These are phyloP conservation scores for Ceriagrion tenellum DNA, from an alignment of 2,888 invertebrate species.

Conservation along the genomic window DNA sequence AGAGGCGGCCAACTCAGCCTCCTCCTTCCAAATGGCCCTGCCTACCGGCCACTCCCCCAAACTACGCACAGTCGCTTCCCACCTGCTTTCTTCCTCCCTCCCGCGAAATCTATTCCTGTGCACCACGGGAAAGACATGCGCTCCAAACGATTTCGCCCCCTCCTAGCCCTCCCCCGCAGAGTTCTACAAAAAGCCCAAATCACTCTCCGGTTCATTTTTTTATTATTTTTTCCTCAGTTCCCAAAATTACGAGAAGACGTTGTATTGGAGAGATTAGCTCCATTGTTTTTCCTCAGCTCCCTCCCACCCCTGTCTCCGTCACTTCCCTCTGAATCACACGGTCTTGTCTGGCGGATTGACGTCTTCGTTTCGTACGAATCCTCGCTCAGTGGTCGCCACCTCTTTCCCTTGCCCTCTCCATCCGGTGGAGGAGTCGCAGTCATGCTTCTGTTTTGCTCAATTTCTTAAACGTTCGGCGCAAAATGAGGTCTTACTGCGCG, in stretches of 20 bases:
- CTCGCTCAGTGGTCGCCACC: background rate
- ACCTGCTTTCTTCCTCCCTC: conserved; percentile 9
- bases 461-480: too few relatives aligned
- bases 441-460: too few relatives aligned
- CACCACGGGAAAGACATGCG: too few relatives aligned
- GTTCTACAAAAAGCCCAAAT: background rate
- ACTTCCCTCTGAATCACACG: background rate
- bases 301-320: background rate
- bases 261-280: background rate
- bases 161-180: too few relatives aligned
- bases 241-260: background rate
- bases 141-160: too few relatives aligned
- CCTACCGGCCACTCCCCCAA: background rate
- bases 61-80: background rate
- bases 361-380: background rate
- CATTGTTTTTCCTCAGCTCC: background rate
- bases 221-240: background rate
- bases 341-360: background rate
- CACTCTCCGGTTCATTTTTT: background rate
- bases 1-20: too few relatives aligned
- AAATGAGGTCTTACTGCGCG: too few relatives aligned
- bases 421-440: too few relatives aligned
- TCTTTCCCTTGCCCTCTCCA: too few relatives aligned
- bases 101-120: background rate
- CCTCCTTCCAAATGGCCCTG: background rate